Percentiles rank a stretch among this genome's conserved stretches.
phyloP scores from a whole-genome alignment of 2,113 vertebrate genomes.

The Coryphaenoides rupestris region DNA sequence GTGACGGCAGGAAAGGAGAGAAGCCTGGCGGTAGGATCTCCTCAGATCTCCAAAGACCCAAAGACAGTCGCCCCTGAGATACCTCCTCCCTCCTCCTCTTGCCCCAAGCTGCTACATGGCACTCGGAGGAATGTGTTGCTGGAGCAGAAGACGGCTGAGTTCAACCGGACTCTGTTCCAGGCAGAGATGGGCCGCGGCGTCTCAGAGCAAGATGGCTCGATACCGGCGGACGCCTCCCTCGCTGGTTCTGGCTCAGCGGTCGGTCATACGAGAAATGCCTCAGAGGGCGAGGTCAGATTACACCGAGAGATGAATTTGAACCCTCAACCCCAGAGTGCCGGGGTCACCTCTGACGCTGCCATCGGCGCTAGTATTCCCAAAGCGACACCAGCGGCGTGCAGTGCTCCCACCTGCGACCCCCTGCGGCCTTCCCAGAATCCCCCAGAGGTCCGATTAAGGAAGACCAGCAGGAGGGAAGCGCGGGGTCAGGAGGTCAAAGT shows the following conservation, averaged over 20 bases:
- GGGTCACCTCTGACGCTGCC: constrained; percentile 7
- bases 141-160: constrained; percentile 89
- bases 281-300: constrained; percentile 26
- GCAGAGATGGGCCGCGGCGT: constrained; percentile 74
- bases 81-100: constrained; percentile 29
- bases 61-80: constrained; percentile 33
- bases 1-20: constrained; percentile 54
- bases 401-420: constrained; percentile 20
- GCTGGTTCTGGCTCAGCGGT: constrained; percentile 17
- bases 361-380: constrained; percentile 17
- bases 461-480: constrained; percentile 20
- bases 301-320: constrained; percentile 28
- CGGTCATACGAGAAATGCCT: constrained; percentile 9
- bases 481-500: constrained; percentile 28
- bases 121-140: constrained; percentile 79
- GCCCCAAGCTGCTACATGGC: constrained; percentile 35
- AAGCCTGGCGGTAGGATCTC: constrained; percentile 11
- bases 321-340: constrained; percentile 14
- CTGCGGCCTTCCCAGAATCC: constrained; percentile 17
- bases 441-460: constrained; percentile 21
- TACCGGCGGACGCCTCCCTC: constrained; percentile 24
- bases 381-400: constrained; percentile 5
- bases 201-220: constrained; percentile 32
- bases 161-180: constrained; percentile 91
- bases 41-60: constrained; percentile 42